phyloP scores from a whole-genome alignment of 2,888 invertebrate species.

The Sminthurinus aureus region DNA sequence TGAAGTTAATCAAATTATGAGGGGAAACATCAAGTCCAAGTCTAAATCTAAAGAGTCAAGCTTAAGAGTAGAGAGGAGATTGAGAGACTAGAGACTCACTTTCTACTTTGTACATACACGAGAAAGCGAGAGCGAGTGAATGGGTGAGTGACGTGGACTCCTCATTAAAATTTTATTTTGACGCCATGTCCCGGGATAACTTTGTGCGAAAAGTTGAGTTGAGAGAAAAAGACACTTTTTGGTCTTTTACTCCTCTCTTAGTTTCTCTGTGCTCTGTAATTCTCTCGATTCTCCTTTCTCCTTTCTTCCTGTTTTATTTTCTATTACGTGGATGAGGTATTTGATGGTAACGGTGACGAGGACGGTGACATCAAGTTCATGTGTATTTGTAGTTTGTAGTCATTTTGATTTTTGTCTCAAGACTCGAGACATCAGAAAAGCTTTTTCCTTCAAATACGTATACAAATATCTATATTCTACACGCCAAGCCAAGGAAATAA shows the following conservation, averaged over 20 bases:
- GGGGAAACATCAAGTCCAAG: constrained; percentile 10
- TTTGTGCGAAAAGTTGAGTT: constrained; percentile 31
- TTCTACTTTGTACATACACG: too few species aligned
- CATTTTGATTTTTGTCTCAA: constrained; percentile 31
- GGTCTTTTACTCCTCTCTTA: background rate
- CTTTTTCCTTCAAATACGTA: background rate
- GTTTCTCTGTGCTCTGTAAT: background rate
- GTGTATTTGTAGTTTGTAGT: constrained; percentile 8
- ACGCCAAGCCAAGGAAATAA: background rate
- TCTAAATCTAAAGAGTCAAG: background rate
- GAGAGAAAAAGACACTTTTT: background rate
- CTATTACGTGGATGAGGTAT: background rate
- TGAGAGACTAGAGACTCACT: too few species aligned
- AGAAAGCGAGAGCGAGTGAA: too few species aligned
- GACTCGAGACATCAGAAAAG: background rate
- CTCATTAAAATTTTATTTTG: constrained; percentile 45
- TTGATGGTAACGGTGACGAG: constrained; percentile 15
- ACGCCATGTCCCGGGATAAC: constrained; percentile 15
- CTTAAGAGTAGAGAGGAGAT: too few species aligned
- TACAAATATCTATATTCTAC: background rate
- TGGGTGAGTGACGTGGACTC: constrained; percentile 33
- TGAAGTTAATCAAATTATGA: constrained; percentile 56
- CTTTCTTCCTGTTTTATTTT: too few species aligned
- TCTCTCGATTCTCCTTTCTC: too few species aligned
- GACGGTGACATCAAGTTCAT: constrained; percentile 19